Evolutionary conservation across 2,888 invertebrate species (phyloP), one percentile per base, ranked within the genome.

Genomic region (Cosmorhoe ocellata): DNA sequence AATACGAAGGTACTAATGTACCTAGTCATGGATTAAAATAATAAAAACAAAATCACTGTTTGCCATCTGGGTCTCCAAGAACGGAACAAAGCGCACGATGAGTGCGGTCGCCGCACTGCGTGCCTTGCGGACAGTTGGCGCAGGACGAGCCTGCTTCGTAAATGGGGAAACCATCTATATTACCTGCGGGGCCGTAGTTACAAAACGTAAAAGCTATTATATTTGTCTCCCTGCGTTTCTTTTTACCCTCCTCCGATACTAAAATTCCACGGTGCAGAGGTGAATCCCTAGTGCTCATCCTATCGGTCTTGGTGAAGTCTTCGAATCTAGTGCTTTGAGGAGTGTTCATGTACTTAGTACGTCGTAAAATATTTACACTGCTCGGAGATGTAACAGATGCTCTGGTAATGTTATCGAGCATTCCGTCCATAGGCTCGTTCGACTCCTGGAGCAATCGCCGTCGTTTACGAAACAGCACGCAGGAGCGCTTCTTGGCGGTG

Each of bases 121-220:
- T 84, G 3, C 88, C 89, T 43, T 78, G 79, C 0, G 89, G 89
- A 53, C 89, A 89, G 58, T 85, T 84, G 1, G 69, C 68, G 42
- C 89, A 89, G 3, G 81, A 74, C 0, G 58, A 32, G 0, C 88
- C 89, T 4, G 82, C 79, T 57, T 84, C 81, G 47, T 89, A 89
- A 54, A 89, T 86, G 1, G 89, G 89, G 50, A 88, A 89, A 0
- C 89, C 89, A 24, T 85, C 83, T 11, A 87, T 81, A 61, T 90
- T 89, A 1, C 90, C 90, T 1, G 88, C 88, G 5, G 90, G 90
- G 0, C 88, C 90, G 54, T 90, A 90, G 58, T 90, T 89, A 59
- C 90, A 90, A 66, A 89, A 79, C 1, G 89, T 89, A 52, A 78
- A 87, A 0, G 86, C 86, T 40, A 89, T 69, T 46, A 89, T 79